A percentile compares a stretch with the other conserved stretches of the same genome.
phyloP scores from a whole-genome alignment of 2,797 vertebrate species.

The Sebastolobus alascanus region DNA sequence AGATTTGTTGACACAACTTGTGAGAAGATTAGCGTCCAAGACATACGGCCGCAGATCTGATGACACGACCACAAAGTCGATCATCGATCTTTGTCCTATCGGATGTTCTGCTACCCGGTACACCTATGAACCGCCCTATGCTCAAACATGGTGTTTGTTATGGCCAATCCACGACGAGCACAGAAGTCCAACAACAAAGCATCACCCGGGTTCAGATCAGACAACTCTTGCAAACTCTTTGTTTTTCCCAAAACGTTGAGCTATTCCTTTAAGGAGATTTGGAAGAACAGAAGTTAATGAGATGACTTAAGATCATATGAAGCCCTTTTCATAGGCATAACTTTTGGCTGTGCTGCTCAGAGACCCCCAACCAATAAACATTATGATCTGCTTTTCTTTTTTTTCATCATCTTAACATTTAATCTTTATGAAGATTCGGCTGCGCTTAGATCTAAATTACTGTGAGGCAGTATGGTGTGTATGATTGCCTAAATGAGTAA shows the following conservation, averaged over 20 bases:
- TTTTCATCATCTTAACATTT: neutral
- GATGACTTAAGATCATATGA: neutral
- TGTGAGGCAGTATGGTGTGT: neutral
- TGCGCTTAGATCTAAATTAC: slow-evolving; percentile 14
- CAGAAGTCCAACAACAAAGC: neutral
- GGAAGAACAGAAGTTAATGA: neutral
- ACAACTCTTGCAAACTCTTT: neutral
- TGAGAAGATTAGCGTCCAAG: neutral
- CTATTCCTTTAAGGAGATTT: neutral
- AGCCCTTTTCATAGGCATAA: neutral
- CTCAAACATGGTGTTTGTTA: neutral
- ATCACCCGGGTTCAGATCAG: neutral
- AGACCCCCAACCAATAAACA: neutral
- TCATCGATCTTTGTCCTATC: neutral
- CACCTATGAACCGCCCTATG: neutral
- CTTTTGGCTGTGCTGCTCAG: neutral
- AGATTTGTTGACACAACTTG: neutral
- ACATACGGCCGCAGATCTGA: neutral
- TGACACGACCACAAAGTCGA: neutral
- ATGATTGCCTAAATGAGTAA: slow-evolving; percentile 35
- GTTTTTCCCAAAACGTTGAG: neutral
- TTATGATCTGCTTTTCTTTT: neutral
- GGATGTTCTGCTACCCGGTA: neutral
- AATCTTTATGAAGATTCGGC: slow-evolving; percentile 6
- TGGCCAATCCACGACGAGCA: neutral